Evolutionary conservation across 2,113 vertebrate genomes (phyloP).

Genomic region (Chloropsis hardwickii): DNA sequence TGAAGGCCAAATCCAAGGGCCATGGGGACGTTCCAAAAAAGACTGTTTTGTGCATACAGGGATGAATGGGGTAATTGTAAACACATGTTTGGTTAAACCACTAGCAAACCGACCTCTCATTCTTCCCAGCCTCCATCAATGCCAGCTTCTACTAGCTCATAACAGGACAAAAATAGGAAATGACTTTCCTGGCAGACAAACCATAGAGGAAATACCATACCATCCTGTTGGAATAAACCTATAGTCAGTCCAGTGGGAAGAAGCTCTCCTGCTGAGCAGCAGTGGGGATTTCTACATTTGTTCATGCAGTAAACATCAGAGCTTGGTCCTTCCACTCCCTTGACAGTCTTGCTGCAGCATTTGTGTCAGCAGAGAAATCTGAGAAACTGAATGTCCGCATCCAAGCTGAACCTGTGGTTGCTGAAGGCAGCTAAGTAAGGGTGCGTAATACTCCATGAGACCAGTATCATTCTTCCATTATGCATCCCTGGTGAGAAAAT

Average conservation of each 20-base stretch:
- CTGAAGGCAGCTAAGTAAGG: not conserved
- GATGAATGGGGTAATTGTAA: conserved; percentile 61
- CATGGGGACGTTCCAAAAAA: conserved; percentile 16
- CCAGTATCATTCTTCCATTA: conserved; percentile 3
- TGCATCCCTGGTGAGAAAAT: conserved; percentile 25
- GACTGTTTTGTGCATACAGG: conserved; percentile 23
- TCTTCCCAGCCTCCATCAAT: conserved; percentile 26
- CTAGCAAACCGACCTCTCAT: conserved; percentile 31
- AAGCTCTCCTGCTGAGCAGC: not conserved
- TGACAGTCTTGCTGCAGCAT: not conserved
- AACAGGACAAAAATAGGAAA: conserved; percentile 54
- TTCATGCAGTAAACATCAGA: not conserved
- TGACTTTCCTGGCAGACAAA: conserved; percentile 18
- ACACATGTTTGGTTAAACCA: conserved; percentile 60
- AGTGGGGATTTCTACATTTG: not conserved
- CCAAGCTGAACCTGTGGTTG: not conserved
- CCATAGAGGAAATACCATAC: conserved; percentile 35
- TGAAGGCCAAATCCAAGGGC: not conserved
- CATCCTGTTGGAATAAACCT: not conserved
- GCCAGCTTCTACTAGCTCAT: conserved; percentile 34
- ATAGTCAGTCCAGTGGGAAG: not conserved
- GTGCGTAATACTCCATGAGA: not conserved
- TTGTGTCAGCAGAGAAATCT: not conserved
- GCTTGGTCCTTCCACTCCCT: not conserved
- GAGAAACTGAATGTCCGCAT: not conserved